Evolutionary conservation across 2,888 invertebrate genomes (phyloP), one percentile per base, ranked within the genome.

Genomic region (Cetonia aurata): DNA sequence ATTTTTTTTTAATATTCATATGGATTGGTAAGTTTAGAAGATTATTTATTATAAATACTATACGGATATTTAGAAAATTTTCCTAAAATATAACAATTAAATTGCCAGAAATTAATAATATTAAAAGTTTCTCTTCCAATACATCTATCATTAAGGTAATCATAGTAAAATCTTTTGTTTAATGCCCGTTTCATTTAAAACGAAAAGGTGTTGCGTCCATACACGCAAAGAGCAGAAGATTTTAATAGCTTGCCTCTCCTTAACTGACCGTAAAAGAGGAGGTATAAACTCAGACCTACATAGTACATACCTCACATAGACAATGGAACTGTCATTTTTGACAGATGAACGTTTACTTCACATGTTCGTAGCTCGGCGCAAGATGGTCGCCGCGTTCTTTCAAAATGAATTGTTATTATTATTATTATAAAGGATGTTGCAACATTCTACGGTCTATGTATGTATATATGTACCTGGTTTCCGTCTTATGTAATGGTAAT

Each of bases 311-410:
- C 74, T 71, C 73, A 72, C 70, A 72, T 76, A 69, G 77, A 79
- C 79, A 78, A 79, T 79, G 71, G 78, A 72, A 73, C 76, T 77
- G 78, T 77, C 79, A 77, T 74, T 73, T 72, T 74, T 77, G 77
- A 79, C 77, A 79, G 77, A 79, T 78, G 77, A 77, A 78, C 77
- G 75, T 76, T 78, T 76, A 75, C 74, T 75, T 77, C 25, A 25
- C 4, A 4, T 25, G 74, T 77, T 76, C 75, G 41, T 67, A 44
- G 31, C 67, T 13, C 55, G 53, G 19, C 19, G 31, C 44, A 19
- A 72, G 72, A 71, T 71, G 76, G 72, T 70, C 71, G 67, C 70
- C 70, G 70, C 59, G 73, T 71, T 67, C 72, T 72, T 72, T 72
- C 50, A 42, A 70, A 65, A 70, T 70, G 62, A 66, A 66, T 70